These are phyloP conservation scores for Drosophila mulleri DNA, from an alignment of 2,888 invertebrate genomes.

Conservation along the genomic window DNA sequence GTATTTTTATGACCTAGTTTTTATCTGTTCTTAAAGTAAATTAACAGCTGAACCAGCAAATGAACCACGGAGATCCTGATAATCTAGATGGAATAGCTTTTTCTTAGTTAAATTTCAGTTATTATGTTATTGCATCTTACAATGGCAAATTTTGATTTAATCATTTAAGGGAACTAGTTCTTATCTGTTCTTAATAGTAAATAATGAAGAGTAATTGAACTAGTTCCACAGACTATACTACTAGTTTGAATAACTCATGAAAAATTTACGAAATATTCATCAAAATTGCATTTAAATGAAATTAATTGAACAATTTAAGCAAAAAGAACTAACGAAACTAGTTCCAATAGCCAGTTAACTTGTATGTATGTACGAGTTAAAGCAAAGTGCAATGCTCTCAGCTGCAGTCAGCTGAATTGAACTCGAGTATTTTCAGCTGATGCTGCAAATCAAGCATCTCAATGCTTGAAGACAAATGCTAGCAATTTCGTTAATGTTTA, in stretches of 20 bases:
- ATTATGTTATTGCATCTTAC: too few species aligned
- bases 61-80: too few species aligned
- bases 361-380: neutral
- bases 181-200: too few species aligned
- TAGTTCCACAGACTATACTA: neutral
- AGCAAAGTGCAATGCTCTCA: neutral
- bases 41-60: too few species aligned
- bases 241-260: too few species aligned
- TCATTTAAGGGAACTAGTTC: too few species aligned
- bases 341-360: neutral
- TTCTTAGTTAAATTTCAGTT: too few species aligned
- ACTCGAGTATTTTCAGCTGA: neutral
- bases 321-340: neutral
- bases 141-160: too few species aligned
- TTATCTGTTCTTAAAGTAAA: too few species aligned
- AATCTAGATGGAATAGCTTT: too few species aligned
- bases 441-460: neutral
- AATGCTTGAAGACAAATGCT: constrained; percentile 15
- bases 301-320: neutral
- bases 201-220: neutral
- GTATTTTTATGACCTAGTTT: neutral
- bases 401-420: neutral
- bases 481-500: constrained; percentile 4
- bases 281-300: neutral
- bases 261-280: too few species aligned